phyloP scores from a whole-genome alignment of 2,113 vertebrate genomes.

The Hippocampus comes region DNA sequence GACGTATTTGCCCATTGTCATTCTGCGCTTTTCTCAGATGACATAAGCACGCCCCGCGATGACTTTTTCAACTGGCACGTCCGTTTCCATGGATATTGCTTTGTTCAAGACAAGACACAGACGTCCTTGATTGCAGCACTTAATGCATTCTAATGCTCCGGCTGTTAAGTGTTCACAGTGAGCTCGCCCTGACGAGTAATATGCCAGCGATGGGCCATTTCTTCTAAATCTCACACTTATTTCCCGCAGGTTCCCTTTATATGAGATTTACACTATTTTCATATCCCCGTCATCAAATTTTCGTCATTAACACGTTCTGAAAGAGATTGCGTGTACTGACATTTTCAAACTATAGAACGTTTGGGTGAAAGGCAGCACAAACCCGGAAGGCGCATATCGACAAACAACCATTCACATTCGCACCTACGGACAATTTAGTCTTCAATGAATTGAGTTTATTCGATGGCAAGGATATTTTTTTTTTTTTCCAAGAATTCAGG shows the following conservation, averaged over 20 bases:
- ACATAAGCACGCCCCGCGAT: conserved; percentile 8
- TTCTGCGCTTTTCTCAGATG: conserved; percentile 12
- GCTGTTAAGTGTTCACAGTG: conserved; percentile 4
- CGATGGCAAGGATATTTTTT: too few species aligned
- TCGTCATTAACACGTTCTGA: not conserved
- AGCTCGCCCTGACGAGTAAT: conserved; percentile 17
- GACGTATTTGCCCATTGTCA: not conserved
- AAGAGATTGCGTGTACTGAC: not conserved
- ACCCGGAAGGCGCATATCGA: too few species aligned
- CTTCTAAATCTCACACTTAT: conserved; percentile 28
- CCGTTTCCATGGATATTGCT: conserved; percentile 51
- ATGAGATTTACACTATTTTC: conserved; percentile 10
- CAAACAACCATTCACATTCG: too few species aligned
- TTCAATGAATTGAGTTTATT: too few species aligned
- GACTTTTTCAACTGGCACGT: conserved; percentile 23
- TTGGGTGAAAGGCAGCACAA: too few species aligned
- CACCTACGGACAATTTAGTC: too few species aligned
- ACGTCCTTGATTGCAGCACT: conserved; percentile 34
- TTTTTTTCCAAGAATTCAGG: too few species aligned
- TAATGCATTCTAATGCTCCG: conserved; percentile 25
- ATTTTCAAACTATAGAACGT: not conserved
- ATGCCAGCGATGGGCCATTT: conserved; percentile 10
- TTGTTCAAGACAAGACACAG: conserved; percentile 26
- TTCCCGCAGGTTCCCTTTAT: conserved; percentile 5
- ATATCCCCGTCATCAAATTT: not conserved